Evolutionary conservation across 2,797 vertebrate species (phyloP), one percentile per base, ranked within the genome.

Genomic region (Mareca penelope): DNA sequence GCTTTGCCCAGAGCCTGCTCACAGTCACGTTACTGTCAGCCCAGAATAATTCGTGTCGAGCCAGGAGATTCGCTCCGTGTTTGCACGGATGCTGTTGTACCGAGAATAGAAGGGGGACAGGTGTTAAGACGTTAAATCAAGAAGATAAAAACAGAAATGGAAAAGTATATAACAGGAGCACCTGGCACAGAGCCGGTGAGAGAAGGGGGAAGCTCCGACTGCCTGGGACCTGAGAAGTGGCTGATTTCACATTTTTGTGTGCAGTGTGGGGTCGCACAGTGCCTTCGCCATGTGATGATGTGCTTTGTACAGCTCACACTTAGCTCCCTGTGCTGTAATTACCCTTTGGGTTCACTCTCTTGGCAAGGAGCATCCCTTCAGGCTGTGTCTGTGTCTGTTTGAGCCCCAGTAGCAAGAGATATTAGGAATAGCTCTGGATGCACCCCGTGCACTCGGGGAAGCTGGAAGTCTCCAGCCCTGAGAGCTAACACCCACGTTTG

Each of bases 61-160:
- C 48, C 75, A 56, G 23, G 22, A 48, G 60, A 82, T 90, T 92
- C 94, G 52, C 22, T 79, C 56, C 12, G 18, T 8, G 6, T 85
- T 92, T 94, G 57, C 57, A 70, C 0, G 81, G 83, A 87, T 88
- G 73, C 44, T 50, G 23, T 53, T 57, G 40, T 55, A 92, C 42
- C 56, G 64, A 60, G 70, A 86, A 81, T 37, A 93, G 78, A 56
- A 46, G 7, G 46, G 10, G 16, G 28, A n/a, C 50, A 35, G 60
- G 29, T 69, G 52, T 85, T 89, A 82, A 85, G 71, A 92, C 73
- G 56, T 94, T 84, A 79, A 90, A 80, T 90, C 67, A 69, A 90
- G 67, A 88, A 15, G 31, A 70, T 4, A 77, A 68, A 73, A 92
- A 80, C 33, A 92, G 53, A 80, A 73, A 44, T 68, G 56, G 44